Evolutionary conservation across 1,140 invertebrate species (phyloP), one percentile per base, ranked within the genome.

Genomic region (Hylaeus volcanicus): DNA sequence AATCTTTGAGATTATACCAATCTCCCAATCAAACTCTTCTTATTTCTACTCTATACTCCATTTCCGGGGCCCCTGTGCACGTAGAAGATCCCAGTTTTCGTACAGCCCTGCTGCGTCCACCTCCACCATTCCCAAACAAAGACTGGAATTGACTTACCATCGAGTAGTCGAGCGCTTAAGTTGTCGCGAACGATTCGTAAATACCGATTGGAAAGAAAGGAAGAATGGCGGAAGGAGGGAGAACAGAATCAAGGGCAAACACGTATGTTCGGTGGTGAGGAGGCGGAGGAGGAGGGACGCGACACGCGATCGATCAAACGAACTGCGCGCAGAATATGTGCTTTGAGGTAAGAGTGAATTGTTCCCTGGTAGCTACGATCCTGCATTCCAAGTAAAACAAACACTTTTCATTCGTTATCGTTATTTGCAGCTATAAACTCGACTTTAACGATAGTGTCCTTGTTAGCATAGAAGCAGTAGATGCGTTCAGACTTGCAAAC

Each of bases 291-390:
- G 9, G 51, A 2, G 9, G 9, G 51, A 2, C 51, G 9, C 6
- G 8, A 65, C 63, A 60, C 53, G 64, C 69, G 48, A 89, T 89
- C 81, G 89, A 90, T 73, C 87, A 89, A 90, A 88, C 89, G 78
- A 37, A 1, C n/a, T 15, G n/a, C 14, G 2, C 39, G 41, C 39
- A 37, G 43, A 76, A 70, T 88, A 1, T 26, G 51, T 51, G 9
- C 9, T 15, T 3, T 26, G 41, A 37, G n/a, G 11, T 58, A 6
- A 11, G 51, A 51, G 51, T 2, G 9, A 51, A 51, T 51, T 11
- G 6, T 51, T 51, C 11, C 9, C 2, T 51, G 9, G 51, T 51
- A 51, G 9, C 9, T 8, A 2, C 51, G 14, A 43, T 39, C 66
- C 12, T 51, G 14, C 51, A 56, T 75, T 69, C 12, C 6, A 41